Evolutionary conservation across 2,797 vertebrate genomes (phyloP).

Genomic region (Scarus forsteni): DNA sequence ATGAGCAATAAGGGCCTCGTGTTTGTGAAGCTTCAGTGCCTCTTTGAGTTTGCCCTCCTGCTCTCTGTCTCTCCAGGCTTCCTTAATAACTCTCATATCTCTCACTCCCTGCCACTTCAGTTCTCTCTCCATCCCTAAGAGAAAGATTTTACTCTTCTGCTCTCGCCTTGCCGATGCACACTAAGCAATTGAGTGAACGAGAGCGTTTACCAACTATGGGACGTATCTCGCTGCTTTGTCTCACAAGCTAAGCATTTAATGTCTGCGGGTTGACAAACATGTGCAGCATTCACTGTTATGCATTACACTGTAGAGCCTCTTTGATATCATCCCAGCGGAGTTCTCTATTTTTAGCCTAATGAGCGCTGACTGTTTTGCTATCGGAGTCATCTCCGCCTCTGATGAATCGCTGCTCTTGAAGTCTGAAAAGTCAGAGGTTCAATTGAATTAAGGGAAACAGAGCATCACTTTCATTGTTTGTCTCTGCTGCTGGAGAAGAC

Average conservation of each 20-base stretch:
- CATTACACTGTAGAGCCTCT: constrained; percentile 51
- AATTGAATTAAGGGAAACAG: constrained; percentile 55
- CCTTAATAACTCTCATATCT: constrained; percentile 28
- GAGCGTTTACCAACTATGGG: constrained; percentile 46
- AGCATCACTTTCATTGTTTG: constrained; percentile 52
- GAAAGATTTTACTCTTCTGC: constrained; percentile 43
- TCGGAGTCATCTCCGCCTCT: constrained; percentile 42
- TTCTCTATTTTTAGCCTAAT: constrained; percentile 46
- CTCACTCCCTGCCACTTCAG: constrained; percentile 43
- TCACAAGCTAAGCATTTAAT: constrained; percentile 63
- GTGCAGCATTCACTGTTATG: constrained; percentile 41
- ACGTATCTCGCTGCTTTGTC: constrained; percentile 43
- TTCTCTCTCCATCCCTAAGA: constrained; percentile 45
- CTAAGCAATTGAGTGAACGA: constrained; percentile 46
- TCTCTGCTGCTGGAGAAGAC: constrained; percentile 42
- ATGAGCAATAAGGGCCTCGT: constrained; percentile 19
- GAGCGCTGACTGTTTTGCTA: constrained; percentile 52
- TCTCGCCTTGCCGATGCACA: constrained; percentile 27
- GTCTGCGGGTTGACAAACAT: constrained; percentile 59
- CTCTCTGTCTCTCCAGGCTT: constrained; percentile 18
- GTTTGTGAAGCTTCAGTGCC: constrained; percentile 19
- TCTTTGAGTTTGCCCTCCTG: constrained; percentile 7
- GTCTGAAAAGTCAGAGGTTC: constrained; percentile 50
- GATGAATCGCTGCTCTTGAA: constrained; percentile 50
- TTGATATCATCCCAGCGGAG: constrained; percentile 57